A percentile compares a stretch with the other conserved stretches of the same genome.
Conservation (phyloP, 1,140 invertebrate genomes). For the Parasteatoda tepidariorum region DNA sequence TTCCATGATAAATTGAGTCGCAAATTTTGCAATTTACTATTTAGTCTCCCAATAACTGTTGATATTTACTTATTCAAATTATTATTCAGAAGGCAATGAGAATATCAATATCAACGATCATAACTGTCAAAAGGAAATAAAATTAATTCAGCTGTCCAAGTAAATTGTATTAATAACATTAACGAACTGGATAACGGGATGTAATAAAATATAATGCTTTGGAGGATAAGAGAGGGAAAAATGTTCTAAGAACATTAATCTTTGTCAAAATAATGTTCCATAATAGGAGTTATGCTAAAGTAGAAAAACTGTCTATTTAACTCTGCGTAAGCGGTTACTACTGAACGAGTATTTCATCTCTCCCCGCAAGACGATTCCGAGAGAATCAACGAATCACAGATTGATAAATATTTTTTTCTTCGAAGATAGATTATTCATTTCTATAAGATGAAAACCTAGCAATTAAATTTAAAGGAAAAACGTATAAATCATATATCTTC, state of each 20-base stretch:
- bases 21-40: too few relatives aligned
- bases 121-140: too few relatives aligned
- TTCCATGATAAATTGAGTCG: too few relatives aligned
- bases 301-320: too few relatives aligned
- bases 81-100: too few relatives aligned
- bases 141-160: background rate
- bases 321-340: too few relatives aligned
- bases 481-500: conserved; percentile 39
- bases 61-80: too few relatives aligned
- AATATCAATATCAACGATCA: too few relatives aligned
- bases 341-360: too few relatives aligned
- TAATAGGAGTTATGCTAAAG: too few relatives aligned
- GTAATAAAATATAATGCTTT: background rate
- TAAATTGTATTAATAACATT: background rate
- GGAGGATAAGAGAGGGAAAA: background rate
- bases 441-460: conserved; percentile 45
- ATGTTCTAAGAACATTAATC: background rate
- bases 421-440: conserved; percentile 56
- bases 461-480: conserved; percentile 55
- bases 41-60: too few relatives aligned
- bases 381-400: conserved; percentile 44
- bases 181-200: background rate
- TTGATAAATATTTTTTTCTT: conserved; percentile 56
- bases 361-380: too few relatives aligned
- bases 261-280: background rate